Base-by-base conservation (phyloP, 1,140 invertebrate genomes). In the Philaenus spumarius region DNA sequence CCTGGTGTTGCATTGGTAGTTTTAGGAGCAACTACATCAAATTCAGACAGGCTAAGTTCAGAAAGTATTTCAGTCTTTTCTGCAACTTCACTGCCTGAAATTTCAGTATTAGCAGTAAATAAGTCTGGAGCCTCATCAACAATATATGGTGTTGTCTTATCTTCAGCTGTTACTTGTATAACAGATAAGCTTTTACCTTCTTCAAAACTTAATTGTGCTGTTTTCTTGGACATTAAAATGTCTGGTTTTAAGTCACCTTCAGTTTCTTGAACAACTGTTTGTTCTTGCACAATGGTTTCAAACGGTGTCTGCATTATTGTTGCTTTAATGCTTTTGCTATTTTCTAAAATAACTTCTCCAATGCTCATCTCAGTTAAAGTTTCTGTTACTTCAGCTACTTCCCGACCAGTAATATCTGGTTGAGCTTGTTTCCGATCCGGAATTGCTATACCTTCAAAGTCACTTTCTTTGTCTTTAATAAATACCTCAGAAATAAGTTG, bases 141-240 rank as follows among this genome's bases (percentile, higher is more conserved):
- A 12, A 45, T 60, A 62, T 75, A 69, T 5, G 75, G 77, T 58
- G 63, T 70, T 47, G 62, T 61, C 53, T 64, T 63, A 43, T 72
- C 62, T 12, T 62, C 61, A 24, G 79, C 66, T 37, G 63, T 34
- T 11, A 72, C 71, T 71, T 82, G 80, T 67, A 64, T 72, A 9
- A 80, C 67, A 59, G 73, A 69, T 11, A 81, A 37, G 60, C 75
- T 65, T 67, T 76, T 67, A 37, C 69, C 73, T 71, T 78, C 75
- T 62, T 73, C 71, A 63, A 80, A 80, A 11, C 53, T 64, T 26
- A 81, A 59, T 23, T 43, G 43, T 23, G 60, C 64, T 24, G 47
- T 64, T 58, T 53, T 61, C 6, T 51, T 46, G 11, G 39, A 15
- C 30, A 30, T 46, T 43, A 39, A 19, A 51, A 43, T 58, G 3